Base-by-base conservation (phyloP, 2,888 invertebrate species). In the Diaprepes abbreviatus region DNA sequence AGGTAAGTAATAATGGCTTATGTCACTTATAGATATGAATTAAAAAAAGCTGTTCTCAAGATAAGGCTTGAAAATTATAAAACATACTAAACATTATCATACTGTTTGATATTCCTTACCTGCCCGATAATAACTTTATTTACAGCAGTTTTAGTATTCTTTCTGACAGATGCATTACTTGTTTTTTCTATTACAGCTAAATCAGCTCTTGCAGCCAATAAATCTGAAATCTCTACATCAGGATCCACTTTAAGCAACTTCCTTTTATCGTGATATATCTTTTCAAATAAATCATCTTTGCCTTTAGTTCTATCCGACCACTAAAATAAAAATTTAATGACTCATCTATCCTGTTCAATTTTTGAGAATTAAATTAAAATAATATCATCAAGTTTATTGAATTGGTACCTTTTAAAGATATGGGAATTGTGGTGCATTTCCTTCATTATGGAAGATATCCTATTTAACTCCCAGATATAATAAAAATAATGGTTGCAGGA, bases 161-260 rank as follows among this genome's bases (percentile, higher is more conserved):
- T 92, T 67, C 97, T 88, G 0, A 96, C 95, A 66, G 88, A 88
- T 0, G 95, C 94, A 78, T 89, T 94, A 73, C 96, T 96, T 0
- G 96, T 97, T 84, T 97, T 98, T 84, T 97, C 96, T 10, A 97
- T 90, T n/a, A 91, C 88, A 0, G 95, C 89, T 55, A 97, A 83
- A 78, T 95, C 92, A 16, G 92, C 89, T 74, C 97, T 88, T 0
- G 97, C 94, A 0, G 96, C 92, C 24, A 98, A 83, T 74, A 98
- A 86, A 78, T 96, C 92, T 0, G 93, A 89, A 59, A 97, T 81
- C 71, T 86, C 87, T 0, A 96, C 89, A 52, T 86, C 85, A 0
- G 94, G 91, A 79, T 89, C 90, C 59, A 86, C 85, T 77, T 83
- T 87, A 40, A 86, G 80, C 66, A 80, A 83, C 74, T 85, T 85